These are phyloP conservation scores for Rhopalosiphum nymphaeae DNA, from an alignment of 2,888 invertebrate species.

Conservation along the genomic window DNA sequence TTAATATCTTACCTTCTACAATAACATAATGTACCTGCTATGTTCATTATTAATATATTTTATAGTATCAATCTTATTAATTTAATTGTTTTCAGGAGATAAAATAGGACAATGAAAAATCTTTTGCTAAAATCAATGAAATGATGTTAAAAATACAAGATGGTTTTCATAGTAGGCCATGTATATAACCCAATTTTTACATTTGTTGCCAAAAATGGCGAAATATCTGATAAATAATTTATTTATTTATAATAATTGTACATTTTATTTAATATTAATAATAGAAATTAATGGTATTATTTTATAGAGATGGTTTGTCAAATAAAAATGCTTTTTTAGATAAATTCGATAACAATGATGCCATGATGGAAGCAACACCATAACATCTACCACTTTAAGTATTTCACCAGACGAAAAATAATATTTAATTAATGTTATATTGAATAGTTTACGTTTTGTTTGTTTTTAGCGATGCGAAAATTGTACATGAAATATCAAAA, in stretches of 20 bases:
- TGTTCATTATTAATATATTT: background rate
- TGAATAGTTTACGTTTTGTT: background rate
- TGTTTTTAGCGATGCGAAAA: background rate
- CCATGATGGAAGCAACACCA: conserved; percentile 72
- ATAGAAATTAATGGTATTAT: background rate
- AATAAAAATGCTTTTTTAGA: conserved; percentile 94
- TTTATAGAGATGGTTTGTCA: conserved; percentile 78
- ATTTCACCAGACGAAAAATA: background rate
- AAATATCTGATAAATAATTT: conserved; percentile 80
- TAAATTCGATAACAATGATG: conserved; percentile 78
- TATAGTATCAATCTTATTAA: background rate
- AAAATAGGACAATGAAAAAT: background rate
- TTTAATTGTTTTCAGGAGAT: background rate
- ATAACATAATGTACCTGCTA: no score
- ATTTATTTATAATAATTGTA: conserved; percentile 70
- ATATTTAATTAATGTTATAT: background rate
- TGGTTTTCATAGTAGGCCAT: conserved; percentile 95
- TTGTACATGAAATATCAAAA: background rate
- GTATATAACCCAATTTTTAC: conserved; percentile 97
- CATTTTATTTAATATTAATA: background rate
- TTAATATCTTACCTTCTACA: no score
- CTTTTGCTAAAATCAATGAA: conserved; percentile 31
- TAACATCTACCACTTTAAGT: background rate
- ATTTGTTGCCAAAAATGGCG: conserved; percentile 87
- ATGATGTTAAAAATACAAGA: conserved; percentile 80